phyloP scores from a whole-genome alignment of 2,113 vertebrate genomes.

The Charina bottae region DNA sequence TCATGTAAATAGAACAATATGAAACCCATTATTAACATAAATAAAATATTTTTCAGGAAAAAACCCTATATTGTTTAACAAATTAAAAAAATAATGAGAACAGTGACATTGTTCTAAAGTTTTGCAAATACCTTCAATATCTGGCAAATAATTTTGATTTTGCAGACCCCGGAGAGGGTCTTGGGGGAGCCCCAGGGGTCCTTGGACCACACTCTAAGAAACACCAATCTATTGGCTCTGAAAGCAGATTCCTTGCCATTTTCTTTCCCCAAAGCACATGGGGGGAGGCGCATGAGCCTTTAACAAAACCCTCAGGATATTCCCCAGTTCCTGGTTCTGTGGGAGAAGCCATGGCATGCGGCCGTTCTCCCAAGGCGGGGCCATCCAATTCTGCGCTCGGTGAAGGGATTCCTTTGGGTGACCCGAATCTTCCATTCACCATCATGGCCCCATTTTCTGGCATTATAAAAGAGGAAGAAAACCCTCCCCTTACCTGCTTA shows the following conservation, averaged over 20 bases:
- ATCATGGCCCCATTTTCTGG: not conserved
- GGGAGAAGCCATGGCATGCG: no score
- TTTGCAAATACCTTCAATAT: not conserved
- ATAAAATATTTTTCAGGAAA: not conserved
- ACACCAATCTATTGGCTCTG: not conserved
- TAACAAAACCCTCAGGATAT: not conserved
- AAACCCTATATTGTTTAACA: not conserved
- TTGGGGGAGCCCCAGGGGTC: not conserved
- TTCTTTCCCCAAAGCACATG: not conserved
- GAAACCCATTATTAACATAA: not conserved
- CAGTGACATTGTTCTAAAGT: not conserved
- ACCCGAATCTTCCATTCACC: not conserved
- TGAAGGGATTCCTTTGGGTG: not conserved
- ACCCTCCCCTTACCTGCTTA: not conserved
- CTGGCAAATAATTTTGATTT: not conserved
- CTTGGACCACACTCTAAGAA: not conserved
- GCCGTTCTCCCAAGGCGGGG: not conserved
- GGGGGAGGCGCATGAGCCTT: not conserved
- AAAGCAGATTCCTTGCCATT: not conserved
- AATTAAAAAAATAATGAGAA: not conserved
- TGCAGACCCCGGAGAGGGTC: not conserved
- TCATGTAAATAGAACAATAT: not conserved
- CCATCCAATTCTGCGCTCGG: not conserved
- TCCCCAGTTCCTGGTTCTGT: no score
- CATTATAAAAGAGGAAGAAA: not conserved